phyloP scores from a whole-genome alignment of 2,888 invertebrate species.

The Agonopterix heracliana region DNA sequence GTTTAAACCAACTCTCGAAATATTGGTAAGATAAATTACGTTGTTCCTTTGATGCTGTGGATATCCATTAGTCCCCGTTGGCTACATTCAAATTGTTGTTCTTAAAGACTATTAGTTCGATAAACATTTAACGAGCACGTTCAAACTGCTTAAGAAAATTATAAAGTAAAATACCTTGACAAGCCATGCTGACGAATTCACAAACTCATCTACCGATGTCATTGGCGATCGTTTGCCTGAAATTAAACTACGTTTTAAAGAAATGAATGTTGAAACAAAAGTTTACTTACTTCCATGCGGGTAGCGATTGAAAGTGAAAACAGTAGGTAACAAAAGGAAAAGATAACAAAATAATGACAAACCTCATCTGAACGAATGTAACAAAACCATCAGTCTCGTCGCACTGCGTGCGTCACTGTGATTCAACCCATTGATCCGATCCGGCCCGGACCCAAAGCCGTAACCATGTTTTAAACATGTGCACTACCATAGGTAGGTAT shows the following conservation, averaged over 20 bases:
- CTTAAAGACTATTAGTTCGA: background rate
- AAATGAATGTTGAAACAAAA: conserved; percentile 4
- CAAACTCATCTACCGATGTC: conserved; percentile 68
- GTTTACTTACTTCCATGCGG: background rate
- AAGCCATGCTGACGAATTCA: conserved; percentile 68
- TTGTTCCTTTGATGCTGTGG: too few species aligned
- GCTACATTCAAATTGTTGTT: too few species aligned
- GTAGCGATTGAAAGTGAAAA: background rate
- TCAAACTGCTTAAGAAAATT: background rate
- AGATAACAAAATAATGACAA: too few species aligned
- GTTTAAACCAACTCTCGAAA: too few species aligned
- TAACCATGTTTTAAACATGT: conserved; percentile 17
- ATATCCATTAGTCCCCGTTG: too few species aligned
- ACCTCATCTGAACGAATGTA: conserved; percentile 16
- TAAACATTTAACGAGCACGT: background rate
- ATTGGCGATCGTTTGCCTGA: conserved; percentile 46
- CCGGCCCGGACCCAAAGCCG: conserved; percentile 17
- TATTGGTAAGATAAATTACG: too few species aligned
- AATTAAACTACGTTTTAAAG: conserved; percentile 10
- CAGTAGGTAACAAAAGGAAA: too few species aligned
- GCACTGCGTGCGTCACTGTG: conserved; percentile 28
- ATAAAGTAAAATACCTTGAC: conserved; percentile 54
- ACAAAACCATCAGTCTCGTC: conserved; percentile 12
- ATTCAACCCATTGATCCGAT: conserved; percentile 36
- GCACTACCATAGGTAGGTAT: background rate